phyloP scores from a whole-genome alignment of 2,113 vertebrate species.

The Thermophis baileyi region DNA sequence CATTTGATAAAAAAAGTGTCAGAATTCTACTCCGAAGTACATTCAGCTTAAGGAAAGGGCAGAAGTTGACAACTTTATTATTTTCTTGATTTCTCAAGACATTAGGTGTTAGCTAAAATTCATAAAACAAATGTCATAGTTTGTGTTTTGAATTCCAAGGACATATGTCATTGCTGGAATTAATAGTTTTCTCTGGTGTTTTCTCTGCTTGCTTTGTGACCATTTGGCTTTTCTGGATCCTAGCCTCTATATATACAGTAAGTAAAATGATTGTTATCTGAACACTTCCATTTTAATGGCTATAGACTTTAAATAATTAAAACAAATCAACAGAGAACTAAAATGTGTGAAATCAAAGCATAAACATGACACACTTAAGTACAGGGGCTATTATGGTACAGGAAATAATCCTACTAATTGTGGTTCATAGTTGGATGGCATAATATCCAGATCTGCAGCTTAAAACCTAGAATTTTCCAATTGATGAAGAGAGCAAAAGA shows the following conservation, averaged over 20 bases:
- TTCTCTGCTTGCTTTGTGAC: background rate
- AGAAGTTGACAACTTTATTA: background rate
- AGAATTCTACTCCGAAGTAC: background rate
- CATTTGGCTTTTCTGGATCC: background rate
- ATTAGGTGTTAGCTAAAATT: background rate
- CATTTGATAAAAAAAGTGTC: background rate
- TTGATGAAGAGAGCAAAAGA: background rate
- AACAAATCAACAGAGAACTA: background rate
- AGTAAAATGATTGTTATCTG: background rate
- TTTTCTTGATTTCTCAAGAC: background rate
- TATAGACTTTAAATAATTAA: background rate
- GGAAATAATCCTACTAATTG: background rate
- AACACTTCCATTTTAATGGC: background rate
- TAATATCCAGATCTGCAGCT: background rate
- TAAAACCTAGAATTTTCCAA: background rate
- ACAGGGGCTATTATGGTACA: background rate
- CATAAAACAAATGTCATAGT: background rate
- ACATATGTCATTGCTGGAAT: background rate
- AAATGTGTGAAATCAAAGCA: background rate
- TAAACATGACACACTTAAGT: background rate
- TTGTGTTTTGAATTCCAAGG: background rate
- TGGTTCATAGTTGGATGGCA: background rate
- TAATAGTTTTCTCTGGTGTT: background rate
- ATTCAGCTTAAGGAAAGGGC: background rate
- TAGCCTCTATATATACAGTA: background rate